Evolutionary conservation across 2,113 vertebrate species (phyloP).

Genomic region (Dipodomys merriami): DNA sequence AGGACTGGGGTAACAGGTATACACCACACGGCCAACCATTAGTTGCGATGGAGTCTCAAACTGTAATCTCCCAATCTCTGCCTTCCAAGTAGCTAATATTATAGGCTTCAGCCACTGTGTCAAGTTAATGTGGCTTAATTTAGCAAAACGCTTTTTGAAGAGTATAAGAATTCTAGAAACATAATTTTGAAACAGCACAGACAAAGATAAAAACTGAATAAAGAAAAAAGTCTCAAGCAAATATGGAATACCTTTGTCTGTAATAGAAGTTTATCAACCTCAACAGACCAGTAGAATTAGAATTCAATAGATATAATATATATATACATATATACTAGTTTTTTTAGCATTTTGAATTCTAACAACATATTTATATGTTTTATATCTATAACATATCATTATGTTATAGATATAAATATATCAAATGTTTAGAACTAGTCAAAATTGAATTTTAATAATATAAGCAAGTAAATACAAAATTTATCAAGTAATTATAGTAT

Average conservation of each 20-base stretch:
- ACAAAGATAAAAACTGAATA: neutral
- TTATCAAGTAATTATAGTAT: neutral
- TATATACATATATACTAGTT: no score
- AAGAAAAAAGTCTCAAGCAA: neutral
- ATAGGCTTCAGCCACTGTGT: no score
- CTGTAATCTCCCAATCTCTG: no score
- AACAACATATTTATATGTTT: no score
- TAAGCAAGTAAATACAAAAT: slow-evolving; percentile 17
- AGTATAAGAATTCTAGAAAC: neutral
- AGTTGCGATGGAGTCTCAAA: no score
- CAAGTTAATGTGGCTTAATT: neutral
- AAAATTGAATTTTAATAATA: slow-evolving; percentile 6
- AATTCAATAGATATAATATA: neutral
- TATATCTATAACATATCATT: neutral
- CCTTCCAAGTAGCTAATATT: no score
- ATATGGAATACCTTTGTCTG: neutral
- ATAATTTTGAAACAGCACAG: neutral
- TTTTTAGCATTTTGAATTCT: no score
- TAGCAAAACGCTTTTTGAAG: slow-evolving; percentile 34
- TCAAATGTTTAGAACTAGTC: neutral
- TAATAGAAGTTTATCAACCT: neutral
- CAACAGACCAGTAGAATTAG: slow-evolving; percentile 23
- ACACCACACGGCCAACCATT: no score
- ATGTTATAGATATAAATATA: neutral
- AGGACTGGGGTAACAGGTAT: no score